Evolutionary conservation across 2,888 invertebrate species (phyloP), one percentile per base, ranked within the genome.

Genomic region (Dryadula phaetusa): DNA sequence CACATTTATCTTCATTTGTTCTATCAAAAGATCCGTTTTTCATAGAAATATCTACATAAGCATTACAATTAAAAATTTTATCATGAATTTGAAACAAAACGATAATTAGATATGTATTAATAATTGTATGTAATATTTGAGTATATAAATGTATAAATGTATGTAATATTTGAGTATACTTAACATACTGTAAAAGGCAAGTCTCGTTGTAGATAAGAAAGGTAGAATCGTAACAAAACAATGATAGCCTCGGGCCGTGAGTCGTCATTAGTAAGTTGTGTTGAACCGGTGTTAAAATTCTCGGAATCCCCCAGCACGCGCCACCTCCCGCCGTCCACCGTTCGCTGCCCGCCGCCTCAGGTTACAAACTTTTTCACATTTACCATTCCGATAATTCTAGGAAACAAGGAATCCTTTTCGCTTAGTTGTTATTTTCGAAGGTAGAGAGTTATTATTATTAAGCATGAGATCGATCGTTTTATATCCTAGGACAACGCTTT

Each of bases 261-360:
- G 34, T 61, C 65, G 69, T 71, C 62, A 71, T 64, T 67, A 71
- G 40, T 42, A 56, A 32, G 63, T 67, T 58, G 71, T 67, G 67
- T 73, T 69, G 71, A 82, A 82, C 80, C 79, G 77, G 79, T 79
- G 80, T 79, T 81, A 79, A 76, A 76, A 79, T 90, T 90, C 90
- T 84, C 75, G 82, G 90, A 90, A 90, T 82, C 85, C 81, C 80
- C 82, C 80, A 83, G 86, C 86, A 88, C 86, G 86, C 85, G 85
- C 83, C 83, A 74, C 74, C 75, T 67, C 74, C 71, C 40, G 25
- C 56, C 22, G 56, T 74, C 75, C 58, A 16, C 72, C 74, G 71
- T 70, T 75, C 74, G 74, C 73, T 74, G 73, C 71, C 69, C 79
- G 74, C 74, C 77, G 77, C 78, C 75, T 76, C 77, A 65, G 69